These are phyloP conservation scores for Nanorana parkeri DNA, from an alignment of 2,113 vertebrate species.

Conservation along the genomic window DNA sequence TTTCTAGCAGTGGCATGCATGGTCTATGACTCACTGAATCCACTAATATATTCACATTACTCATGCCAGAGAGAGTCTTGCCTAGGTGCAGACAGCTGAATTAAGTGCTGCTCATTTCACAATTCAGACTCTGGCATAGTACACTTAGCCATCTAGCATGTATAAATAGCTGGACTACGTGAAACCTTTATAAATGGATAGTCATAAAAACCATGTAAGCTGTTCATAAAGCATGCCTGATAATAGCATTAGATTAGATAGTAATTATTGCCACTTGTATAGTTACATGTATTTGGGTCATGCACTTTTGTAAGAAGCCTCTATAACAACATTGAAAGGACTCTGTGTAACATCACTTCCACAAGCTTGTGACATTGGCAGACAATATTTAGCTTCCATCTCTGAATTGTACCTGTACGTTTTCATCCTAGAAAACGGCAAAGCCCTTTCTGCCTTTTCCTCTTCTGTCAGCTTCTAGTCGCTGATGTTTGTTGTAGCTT, in stretches of 20 bases:
- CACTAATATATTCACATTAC: conserved; percentile 42
- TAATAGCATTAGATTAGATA: conserved; percentile 24
- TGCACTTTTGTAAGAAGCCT: background rate
- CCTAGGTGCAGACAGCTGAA: conserved; percentile 18
- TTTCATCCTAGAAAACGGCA: background rate
- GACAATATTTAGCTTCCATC: background rate
- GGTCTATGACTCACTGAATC: conserved; percentile 35
- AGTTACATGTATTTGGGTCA: background rate
- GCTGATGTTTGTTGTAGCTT: conserved; percentile 46
- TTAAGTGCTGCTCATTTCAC: conserved; percentile 50
- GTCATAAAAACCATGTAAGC: conserved; percentile 7
- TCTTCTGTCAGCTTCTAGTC: conserved; percentile 16
- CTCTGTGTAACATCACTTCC: conserved; percentile 15
- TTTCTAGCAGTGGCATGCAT: conserved; percentile 15
- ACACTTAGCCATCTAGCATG: conserved; percentile 19
- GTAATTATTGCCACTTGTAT: conserved; percentile 14
- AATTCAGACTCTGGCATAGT: conserved; percentile 13
- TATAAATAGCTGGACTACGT: background rate
- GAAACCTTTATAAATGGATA: background rate
- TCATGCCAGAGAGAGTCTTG: conserved; percentile 13
- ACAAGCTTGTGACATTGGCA: conserved; percentile 3
- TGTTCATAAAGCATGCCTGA: conserved; percentile 37
- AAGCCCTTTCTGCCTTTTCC: background rate
- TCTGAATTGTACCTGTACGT: background rate
- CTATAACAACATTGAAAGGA: background rate